Base-by-base conservation (phyloP, 2,113 vertebrate species). In the Eublepharis macularius region DNA sequence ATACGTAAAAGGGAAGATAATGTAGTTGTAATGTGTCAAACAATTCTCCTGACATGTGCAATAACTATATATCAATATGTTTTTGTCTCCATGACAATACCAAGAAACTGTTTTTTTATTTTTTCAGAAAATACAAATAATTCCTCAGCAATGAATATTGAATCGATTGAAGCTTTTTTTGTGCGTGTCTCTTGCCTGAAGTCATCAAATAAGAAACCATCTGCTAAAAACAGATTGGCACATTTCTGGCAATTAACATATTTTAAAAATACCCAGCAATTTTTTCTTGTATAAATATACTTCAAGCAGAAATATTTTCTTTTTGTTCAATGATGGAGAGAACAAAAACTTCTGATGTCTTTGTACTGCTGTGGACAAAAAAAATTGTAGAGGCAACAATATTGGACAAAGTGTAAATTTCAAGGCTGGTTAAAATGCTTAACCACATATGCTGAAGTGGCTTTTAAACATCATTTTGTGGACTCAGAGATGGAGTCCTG, bases 131-230 rank as follows among this genome's bases (percentile, higher is more conserved):
- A 70, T 89, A 78, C 34, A 3, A 87, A 83, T 91, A 92, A 94
- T 95, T 94, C 94, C 88, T 94, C 86, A 87, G 77, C 88, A 84
- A 92, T 94, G n/a, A n/a, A n/a, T n/a, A 21, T 76, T 94, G 87
- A 92, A 90, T 96, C 94, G 96, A 96, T 96, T 95, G 96, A 95
- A 95, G 94, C 90, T 93, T 94, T 94, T 95, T 87, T 2, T 26
- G 24, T 26, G 60, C 24, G 6, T 26, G 24, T 95, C 81, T 84
- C 86, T 94, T 86, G 77, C 87, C 91, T 93, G 73, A 81, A 93
- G 91, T 92, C 89, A 90, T 94, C 92, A 95, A 94, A 84, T 87
- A 90, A 88, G 75, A 93, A 96, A 91, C 86, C 11, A 79, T 92
- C 90, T 94, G 82, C 83, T 91, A 79, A 91, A 96, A 93, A 90